These are phyloP conservation scores for Entomobrya multifasciata DNA, from an alignment of 2,888 invertebrate genomes.

Conservation along the genomic window DNA sequence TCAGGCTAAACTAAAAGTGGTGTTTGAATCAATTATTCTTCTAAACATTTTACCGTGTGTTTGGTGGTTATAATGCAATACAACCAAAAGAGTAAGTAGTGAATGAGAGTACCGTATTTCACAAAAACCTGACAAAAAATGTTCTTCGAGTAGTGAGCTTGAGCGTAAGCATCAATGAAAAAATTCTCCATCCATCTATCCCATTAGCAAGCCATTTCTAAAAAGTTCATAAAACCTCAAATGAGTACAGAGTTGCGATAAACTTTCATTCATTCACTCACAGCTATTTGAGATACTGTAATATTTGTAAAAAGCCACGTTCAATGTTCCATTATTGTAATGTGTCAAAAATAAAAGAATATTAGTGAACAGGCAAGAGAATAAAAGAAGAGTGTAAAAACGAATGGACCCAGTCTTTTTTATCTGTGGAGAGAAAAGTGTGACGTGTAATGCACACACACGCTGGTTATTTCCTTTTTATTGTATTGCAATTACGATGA, in stretches of 20 bases:
- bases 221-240: conserved; percentile 24
- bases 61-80: background rate
- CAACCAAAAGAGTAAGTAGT: background rate
- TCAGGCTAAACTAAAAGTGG: conserved; percentile 30
- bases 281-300: background rate
- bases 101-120: background rate
- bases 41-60: background rate
- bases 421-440: background rate
- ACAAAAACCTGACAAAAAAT: conserved; percentile 11
- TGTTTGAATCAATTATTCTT: conserved; percentile 11
- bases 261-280: conserved; percentile 1
- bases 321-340: background rate
- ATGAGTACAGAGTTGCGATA: background rate
- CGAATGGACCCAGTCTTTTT: background rate
- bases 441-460: background rate
- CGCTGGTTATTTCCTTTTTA: background rate
- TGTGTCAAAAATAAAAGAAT: background rate
- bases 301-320: background rate
- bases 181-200: conserved; percentile 22
- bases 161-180: conserved; percentile 20
- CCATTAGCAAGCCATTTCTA: conserved; percentile 59
- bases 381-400: conserved; percentile 3
- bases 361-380: background rate
- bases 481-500: conserved; percentile 26
- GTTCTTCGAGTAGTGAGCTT: background rate